Evolutionary conservation across 1,140 invertebrate genomes (phyloP), one percentile per base, ranked within the genome.

Genomic region (Antheraea mylitta): DNA sequence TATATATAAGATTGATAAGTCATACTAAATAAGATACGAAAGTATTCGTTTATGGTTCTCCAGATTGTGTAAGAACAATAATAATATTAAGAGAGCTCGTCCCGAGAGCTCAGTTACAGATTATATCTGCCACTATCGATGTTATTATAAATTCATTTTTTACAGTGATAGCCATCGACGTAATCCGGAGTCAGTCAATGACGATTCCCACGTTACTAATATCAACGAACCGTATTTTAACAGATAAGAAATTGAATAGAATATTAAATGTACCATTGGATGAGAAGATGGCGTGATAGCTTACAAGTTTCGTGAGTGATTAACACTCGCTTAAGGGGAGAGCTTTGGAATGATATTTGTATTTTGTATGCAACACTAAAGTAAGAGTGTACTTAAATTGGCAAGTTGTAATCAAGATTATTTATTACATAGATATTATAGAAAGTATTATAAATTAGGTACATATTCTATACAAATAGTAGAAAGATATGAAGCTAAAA

Each of bases 151-250:
- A 86, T 83, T 85, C 75, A 83, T 81, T 86, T 78, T 85, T 80
- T 77, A 76, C 79, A 45, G 22, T 68, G 85, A 87, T 89, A 87
- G 65, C 64, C 76, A 87, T 89, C 86, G 68, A 78, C 80, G 85
- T 89, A 91, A 89, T 89, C 82, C 85, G 85, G 74, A 82, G 78
- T 73, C 79, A 67, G 71, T 75, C 70, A 71, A 80, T 82, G 78
- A 85, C 70, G 79, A 78, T 88, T 90, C 89, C 82, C 87, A 91
- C 85, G 87, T 82, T 81, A 82, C 76, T 70, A 76, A 80, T 83
- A 79, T 82, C 72, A 80, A 77, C 75, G 77, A 81, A 80, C 74
- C 74, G 77, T 69, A 79, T 76, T 78, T 85, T 76, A 82, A 30
- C 38, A 83, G 79, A 89, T 85, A 89, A 87, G 81, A 68, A 63